Conservation (phyloP, 2,113 vertebrate genomes). For the Acrocephalus arundinaceus region DNA sequence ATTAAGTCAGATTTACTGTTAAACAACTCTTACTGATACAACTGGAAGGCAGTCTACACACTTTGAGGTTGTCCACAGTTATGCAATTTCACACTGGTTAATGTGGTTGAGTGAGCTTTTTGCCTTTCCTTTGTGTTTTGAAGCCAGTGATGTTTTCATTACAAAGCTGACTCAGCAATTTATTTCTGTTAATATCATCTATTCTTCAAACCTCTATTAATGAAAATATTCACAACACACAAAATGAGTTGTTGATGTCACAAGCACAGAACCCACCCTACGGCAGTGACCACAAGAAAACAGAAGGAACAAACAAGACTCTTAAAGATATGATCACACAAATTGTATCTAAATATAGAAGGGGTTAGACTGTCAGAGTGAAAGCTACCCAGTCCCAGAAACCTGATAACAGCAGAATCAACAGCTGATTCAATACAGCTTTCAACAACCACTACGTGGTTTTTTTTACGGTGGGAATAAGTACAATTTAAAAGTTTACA, state of each 20-base stretch:
- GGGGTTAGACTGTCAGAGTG: not conserved
- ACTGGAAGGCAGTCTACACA: not conserved
- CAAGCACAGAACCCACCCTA: not conserved
- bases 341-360: not conserved
- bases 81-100: not conserved
- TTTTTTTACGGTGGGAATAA: not conserved
- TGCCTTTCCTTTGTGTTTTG: not conserved
- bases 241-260: not conserved
- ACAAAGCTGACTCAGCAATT: not conserved
- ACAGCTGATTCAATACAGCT: not conserved
- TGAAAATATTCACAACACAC: not conserved
- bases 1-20: not conserved
- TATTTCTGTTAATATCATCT: not conserved
- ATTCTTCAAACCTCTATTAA: not conserved
- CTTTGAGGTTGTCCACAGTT: not conserved
- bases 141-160: not conserved
- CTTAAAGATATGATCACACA: not conserved
- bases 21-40: not conserved
- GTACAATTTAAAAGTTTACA: not conserved
- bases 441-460: not conserved
- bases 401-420: slow-evolving; percentile 27
- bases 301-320: not conserved
- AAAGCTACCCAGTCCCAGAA: slow-evolving; percentile 12
- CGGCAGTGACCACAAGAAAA: not conserved
- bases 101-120: not conserved